These are phyloP conservation scores for Eurytemora carolleeae DNA, from an alignment of 1,140 invertebrate species.

Conservation along the genomic window DNA sequence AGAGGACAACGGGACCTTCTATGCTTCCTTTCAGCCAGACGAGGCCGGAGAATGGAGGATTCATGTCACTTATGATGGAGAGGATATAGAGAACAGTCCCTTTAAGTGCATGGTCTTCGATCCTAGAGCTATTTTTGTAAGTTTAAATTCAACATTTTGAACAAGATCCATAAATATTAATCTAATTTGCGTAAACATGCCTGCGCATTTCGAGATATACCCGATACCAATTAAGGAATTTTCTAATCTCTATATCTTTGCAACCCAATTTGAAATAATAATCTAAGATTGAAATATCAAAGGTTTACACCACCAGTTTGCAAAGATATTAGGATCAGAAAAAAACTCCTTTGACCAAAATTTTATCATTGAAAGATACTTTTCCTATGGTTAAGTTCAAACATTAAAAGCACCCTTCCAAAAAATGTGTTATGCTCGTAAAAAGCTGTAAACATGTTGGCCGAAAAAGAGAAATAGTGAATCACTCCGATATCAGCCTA, in stretches of 20 bases:
- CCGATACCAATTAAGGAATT: background rate
- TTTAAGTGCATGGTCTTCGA: slow-evolving; percentile 95
- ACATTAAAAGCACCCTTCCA: no score
- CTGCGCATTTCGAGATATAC: background rate
- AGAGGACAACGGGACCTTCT: slow-evolving; percentile 52
- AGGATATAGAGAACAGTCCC: slow-evolving; percentile 85
- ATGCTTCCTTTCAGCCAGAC: slow-evolving; percentile 84
- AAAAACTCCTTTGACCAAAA: slow-evolving; percentile 10
- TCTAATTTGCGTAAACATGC: background rate
- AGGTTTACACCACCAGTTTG: no score
- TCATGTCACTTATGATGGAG: slow-evolving; percentile 77
- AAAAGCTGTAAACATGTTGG: no score
- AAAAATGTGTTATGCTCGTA: no score
- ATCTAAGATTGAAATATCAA: no score
- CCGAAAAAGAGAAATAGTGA: no score
- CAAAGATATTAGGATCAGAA: no score
- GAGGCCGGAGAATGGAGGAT: slow-evolving; percentile 93
- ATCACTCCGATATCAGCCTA: no score
- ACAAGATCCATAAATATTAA: background rate
- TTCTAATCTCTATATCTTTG: no score
- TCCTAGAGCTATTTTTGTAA: slow-evolving; percentile 62
- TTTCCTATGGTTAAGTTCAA: no score
- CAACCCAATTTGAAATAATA: no score
- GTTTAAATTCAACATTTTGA: slow-evolving; percentile 20
- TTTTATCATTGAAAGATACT: no score